Base-by-base conservation (phyloP, 2,888 invertebrate genomes). In the Athalia cordata region DNA sequence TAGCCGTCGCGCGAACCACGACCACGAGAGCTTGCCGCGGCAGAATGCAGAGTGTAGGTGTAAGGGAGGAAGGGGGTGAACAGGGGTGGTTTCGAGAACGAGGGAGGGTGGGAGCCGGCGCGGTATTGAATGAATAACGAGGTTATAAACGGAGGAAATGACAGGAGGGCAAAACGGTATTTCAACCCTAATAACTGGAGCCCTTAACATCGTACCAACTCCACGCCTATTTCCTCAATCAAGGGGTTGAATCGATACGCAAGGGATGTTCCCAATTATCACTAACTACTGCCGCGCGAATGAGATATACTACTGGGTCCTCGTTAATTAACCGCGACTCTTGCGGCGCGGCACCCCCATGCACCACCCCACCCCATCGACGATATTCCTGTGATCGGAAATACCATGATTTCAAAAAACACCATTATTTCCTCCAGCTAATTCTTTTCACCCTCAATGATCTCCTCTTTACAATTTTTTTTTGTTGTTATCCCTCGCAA, bases 231-330 rank as follows among this genome's bases (percentile, higher is more conserved):
- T 88, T 87, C 88, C 87, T 87, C 87, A 87, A 87, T 87, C 86
- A 87, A 82, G 83, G 82, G 84, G 84, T 81, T 82, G 84, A 86
- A 85, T 86, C 88, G 84, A 87, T 86, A 86, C 83, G 84, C 86
- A 85, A 87, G 85, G 87, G 88, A 87, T 87, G 88, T 87, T 86
- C 85, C 88, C 87, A 88, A 88, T 88, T 88, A 88, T 87, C 87
- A 85, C 85, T 86, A 88, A 87, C 86, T 85, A 85, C 86, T 84
- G 83, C 83, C 82, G 81, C 81, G 83, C 81, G 83, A 83, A 85
- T 84, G 86, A 85, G 84, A 78, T 78, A 72, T 78, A 78, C 78
- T 74, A 29, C 29, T 64, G 50, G 70, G 61, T 72, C 15, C 55
- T 15, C 29, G 66, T 57, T 67, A 77, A 67, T 77, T 65, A 65